Base-by-base conservation (phyloP, 92 coral and sea anemone species). In the Heteractis magnifica region DNA sequence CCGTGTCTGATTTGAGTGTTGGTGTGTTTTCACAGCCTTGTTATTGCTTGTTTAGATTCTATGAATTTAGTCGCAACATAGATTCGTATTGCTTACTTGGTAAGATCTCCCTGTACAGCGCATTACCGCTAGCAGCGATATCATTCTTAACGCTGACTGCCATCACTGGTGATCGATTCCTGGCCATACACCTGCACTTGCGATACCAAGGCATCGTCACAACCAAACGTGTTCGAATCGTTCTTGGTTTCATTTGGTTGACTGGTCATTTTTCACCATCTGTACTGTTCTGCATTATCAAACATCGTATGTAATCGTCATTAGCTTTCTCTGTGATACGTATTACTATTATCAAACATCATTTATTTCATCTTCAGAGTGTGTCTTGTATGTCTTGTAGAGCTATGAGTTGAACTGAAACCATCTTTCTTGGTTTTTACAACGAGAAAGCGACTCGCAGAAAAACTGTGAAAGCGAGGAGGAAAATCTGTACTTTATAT, bases 91-190 rank as follows among this genome's bases (percentile, higher is more conserved):
- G 68, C 19, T 60, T 7, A 8, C 68, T 60, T 15, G 68, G 23
- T 60, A 15, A 15, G 0, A 2, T 60, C 68, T 4, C 5, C 20
- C 13, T 15, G 5, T 60, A 60, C 10, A 60, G 4, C 12, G 1
- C 21, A 16, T 3, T 79, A 23, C 72, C 83, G 16, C 34, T 79
- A 10, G 58, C 6, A 5, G 21, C 83, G 6, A 58, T 79, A 44
- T 79, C 83, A 14, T 81, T 81, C 18, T 8, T 81, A 13, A 51
- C 48, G 59, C 76, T 81, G 64, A 65, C 76, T 58, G 83, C 76
- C 76, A 81, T 81, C 65, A 68, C 73, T 19, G 48, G n/a, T 68
- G 84, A 81, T 70, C 73, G 84, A n/a, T 81, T 81, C 77, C 52
- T 81, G 56, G 84, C 84, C 34, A 23, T 81, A 20, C 44, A 23